These are phyloP conservation scores for Polymixis lichenea DNA, from an alignment of 2,888 invertebrate genomes.

Conservation along the genomic window DNA sequence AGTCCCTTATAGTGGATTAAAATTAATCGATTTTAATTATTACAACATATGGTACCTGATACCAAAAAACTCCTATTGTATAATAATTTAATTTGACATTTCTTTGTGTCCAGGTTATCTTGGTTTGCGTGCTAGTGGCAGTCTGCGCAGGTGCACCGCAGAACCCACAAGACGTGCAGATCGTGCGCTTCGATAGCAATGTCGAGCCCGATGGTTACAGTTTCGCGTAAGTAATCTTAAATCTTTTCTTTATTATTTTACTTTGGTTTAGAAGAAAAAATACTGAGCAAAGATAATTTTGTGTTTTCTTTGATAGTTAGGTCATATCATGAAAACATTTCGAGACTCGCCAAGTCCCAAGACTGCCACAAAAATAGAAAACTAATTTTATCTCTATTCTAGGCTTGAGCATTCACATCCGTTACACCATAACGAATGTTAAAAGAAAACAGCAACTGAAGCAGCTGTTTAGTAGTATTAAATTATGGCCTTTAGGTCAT, in stretches of 20 bases:
- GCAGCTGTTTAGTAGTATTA: background rate
- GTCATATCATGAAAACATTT: background rate
- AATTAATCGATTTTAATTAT: background rate
- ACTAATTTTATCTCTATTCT: background rate
- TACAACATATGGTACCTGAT: background rate
- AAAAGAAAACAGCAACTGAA: background rate
- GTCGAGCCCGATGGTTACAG: conserved; percentile 92
- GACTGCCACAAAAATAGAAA: background rate
- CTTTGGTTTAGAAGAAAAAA: background rate
- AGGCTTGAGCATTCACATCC: background rate
- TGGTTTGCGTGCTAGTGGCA: conserved; percentile 80
- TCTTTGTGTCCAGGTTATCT: conserved; percentile 75
- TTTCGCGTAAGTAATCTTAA: conserved; percentile 89
- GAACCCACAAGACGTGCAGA: conserved; percentile 87
- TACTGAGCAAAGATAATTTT: background rate
- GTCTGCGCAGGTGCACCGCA: conserved; percentile 82
- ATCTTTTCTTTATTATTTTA: background rate
- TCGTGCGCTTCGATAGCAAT: conserved; percentile 91
- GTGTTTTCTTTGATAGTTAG: too few relatives aligned
- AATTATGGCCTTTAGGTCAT: background rate
- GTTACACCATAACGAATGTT: background rate
- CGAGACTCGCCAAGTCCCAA: background rate
- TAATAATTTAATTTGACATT: background rate
- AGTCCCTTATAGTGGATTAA: too few relatives aligned
- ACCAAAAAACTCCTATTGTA: background rate